These are phyloP conservation scores for Dromius quadrimaculatus DNA, from an alignment of 2,888 invertebrate genomes.

Conservation along the genomic window DNA sequence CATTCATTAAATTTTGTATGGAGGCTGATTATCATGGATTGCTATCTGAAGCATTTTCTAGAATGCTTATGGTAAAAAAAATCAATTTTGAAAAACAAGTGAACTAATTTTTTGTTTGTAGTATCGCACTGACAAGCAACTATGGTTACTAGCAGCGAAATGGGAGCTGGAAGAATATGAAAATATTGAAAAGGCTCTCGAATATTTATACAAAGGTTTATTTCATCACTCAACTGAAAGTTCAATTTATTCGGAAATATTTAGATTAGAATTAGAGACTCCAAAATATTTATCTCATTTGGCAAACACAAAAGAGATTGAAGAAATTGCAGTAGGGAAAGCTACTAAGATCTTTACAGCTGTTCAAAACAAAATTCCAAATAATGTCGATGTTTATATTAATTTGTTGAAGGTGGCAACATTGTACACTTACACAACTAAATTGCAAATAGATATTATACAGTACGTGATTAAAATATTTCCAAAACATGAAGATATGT, in stretches of 20 bases:
- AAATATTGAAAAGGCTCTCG: conserved; percentile 41
- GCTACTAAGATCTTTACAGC: conserved; percentile 24
- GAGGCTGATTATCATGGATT: conserved; percentile 30
- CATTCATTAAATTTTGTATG: conserved; percentile 48
- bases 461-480: conserved; percentile 21
- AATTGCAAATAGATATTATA: conserved; percentile 41
- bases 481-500: conserved; percentile 31
- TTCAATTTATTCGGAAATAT: conserved; percentile 23
- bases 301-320: conserved; percentile 8
- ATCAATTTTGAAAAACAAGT: not conserved
- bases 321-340: conserved; percentile 26
- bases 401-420: conserved; percentile 35
- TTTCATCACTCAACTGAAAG: conserved; percentile 29
- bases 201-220: conserved; percentile 35
- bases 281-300: conserved; percentile 10
- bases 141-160: conserved; percentile 47
- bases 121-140: conserved; percentile 39
- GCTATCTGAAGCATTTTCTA: conserved; percentile 38
- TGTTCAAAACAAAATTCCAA: conserved; percentile 24
- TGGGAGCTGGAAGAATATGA: conserved; percentile 44
- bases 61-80: conserved; percentile 41
- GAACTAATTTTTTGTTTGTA: conserved; percentile 7
- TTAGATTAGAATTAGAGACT: conserved; percentile 30
- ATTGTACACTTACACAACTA: conserved; percentile 23
- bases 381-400: conserved; percentile 37